These are phyloP conservation scores for Tokudaia muenninki DNA, from an alignment of 2,797 vertebrate species.

Conservation along the genomic window DNA sequence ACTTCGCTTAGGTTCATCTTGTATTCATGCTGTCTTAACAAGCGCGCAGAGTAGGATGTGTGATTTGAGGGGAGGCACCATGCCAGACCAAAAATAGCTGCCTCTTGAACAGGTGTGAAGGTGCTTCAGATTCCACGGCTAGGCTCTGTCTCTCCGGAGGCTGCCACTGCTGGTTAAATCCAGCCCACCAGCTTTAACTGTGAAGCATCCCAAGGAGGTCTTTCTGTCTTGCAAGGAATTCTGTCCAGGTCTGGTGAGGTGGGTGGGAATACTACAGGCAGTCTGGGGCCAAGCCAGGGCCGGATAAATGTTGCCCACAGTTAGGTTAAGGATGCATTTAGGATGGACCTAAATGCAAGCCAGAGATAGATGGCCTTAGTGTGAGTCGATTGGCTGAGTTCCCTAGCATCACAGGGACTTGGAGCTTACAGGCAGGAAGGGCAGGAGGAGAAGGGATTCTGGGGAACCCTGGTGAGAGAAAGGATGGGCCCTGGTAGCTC, in stretches of 20 bases:
- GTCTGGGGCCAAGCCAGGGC: background rate
- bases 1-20: constrained; percentile 61
- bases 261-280: background rate
- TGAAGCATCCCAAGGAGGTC: background rate
- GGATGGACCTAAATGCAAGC: background rate
- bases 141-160: background rate
- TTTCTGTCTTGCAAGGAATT: background rate
- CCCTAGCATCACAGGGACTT: background rate
- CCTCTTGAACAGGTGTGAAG: constrained; percentile 71
- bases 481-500: background rate
- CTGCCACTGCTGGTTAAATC: background rate
- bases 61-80: constrained; percentile 74
- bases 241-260: background rate
- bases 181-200: background rate
- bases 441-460: background rate
- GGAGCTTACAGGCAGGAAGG: background rate
- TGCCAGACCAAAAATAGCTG: constrained; percentile 77
- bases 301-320: background rate
- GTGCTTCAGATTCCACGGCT: constrained; percentile 36
- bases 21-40: constrained; percentile 65
- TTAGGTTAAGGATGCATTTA: background rate
- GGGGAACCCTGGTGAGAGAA: background rate
- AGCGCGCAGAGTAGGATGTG: constrained; percentile 63
- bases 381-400: background rate
- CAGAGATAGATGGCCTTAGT: background rate